Evolutionary conservation across 37 sponge, comb jelly and placozoan genomes (phyloP).

Genomic region (Trichoplax adhaerens): DNA sequence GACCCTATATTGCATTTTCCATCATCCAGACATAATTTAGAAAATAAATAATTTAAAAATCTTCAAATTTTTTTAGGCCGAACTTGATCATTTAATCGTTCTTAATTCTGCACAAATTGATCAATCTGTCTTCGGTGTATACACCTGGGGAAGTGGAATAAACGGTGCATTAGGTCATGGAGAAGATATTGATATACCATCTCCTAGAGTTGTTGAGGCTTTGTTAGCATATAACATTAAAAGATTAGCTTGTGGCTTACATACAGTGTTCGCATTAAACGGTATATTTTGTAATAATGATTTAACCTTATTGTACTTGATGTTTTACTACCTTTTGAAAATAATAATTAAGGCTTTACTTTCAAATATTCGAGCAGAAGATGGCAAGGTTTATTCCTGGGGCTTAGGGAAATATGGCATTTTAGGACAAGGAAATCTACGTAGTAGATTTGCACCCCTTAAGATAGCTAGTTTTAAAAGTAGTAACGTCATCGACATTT

Average conservation of each 20-base stretch:
- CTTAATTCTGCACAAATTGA: conserved; percentile 2
- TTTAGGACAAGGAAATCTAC: conserved; percentile 73
- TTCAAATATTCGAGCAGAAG: conserved; percentile 4
- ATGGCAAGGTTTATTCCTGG: conserved; percentile 77
- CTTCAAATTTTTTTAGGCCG: not conserved
- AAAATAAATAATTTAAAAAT: not conserved
- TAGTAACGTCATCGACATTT: conserved; percentile 27
- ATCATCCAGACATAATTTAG: conserved; percentile 15
- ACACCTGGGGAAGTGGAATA: conserved; percentile 66
- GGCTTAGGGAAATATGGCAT: conserved; percentile 72
- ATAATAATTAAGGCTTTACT: too few relatives aligned
- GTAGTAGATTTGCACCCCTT: conserved; percentile 71
- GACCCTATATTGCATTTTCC: not conserved
- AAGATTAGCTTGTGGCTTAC: conserved; percentile 31
- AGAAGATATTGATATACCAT: conserved; percentile 39
- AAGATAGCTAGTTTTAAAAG: conserved; percentile 52
- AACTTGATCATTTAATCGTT: conserved; percentile 2
- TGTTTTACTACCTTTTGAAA: not conserved
- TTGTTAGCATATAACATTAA: conserved; percentile 57
- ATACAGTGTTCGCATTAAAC: conserved; percentile 58
- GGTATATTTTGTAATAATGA: conserved; percentile 17
- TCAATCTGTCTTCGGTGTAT: conserved; percentile 46
- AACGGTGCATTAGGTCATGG: conserved; percentile 73
- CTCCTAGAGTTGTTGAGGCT: conserved; percentile 60
- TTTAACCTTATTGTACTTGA: not conserved